phyloP scores from a whole-genome alignment of 2,888 invertebrate species.

The Apocheima hispidaria region DNA sequence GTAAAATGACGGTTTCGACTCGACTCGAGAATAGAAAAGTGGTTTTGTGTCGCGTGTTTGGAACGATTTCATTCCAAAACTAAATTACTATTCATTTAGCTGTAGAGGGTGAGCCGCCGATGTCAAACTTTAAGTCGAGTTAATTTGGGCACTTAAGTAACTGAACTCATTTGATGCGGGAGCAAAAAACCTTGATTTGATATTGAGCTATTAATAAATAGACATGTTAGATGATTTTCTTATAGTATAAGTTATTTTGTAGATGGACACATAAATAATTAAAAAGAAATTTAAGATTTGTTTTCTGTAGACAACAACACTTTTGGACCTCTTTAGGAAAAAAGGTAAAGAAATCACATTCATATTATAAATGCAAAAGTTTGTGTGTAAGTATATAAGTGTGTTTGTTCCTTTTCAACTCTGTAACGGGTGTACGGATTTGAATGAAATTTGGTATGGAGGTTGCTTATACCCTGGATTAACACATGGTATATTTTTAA shows the following conservation, averaged over 20 bases:
- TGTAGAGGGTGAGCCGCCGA: constrained; percentile 74
- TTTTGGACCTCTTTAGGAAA: no score
- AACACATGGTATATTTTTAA: no score
- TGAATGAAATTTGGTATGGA: no score
- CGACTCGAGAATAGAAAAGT: constrained; percentile 83
- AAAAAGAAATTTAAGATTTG: not conserved
- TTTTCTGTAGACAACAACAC: not conserved
- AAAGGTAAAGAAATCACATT: no score
- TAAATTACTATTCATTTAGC: constrained; percentile 86
- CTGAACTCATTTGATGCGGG: constrained; percentile 35
- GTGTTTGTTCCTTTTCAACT: no score
- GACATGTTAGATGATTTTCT: not conserved
- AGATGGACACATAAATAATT: no score
- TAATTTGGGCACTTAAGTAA: constrained; percentile 62
- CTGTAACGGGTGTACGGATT: no score
- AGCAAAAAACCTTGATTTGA: constrained; percentile 38
- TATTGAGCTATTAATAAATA: constrained; percentile 29
- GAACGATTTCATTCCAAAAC: constrained; percentile 84
- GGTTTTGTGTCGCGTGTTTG: constrained; percentile 84
- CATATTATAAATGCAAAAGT: no score
- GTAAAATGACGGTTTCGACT: constrained; percentile 84
- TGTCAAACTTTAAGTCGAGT: constrained; percentile 78
- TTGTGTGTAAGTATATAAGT: no score
- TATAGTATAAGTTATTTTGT: not conserved
- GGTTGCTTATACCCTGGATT: no score